A percentile compares a stretch with the other conserved stretches of the same genome.
Conservation (phyloP, 2,113 vertebrate genomes). For the Sander lucioperca region DNA sequence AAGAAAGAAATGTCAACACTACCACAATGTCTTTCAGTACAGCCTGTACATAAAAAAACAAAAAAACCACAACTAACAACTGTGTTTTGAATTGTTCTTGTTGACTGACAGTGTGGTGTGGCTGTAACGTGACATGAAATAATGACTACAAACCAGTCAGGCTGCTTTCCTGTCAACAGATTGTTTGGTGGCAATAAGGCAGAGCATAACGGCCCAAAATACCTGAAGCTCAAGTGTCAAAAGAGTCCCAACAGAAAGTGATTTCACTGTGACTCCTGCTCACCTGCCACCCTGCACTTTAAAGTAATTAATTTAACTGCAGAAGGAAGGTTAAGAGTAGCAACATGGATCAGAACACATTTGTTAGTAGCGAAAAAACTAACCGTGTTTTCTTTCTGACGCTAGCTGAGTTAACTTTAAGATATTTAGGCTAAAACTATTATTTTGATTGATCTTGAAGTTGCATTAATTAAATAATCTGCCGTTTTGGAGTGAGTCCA, state of each 20-base stretch:
- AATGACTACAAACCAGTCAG: conserved; percentile 70
- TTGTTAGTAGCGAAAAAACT: neutral
- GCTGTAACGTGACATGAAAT: conserved; percentile 23
- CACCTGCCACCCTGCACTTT: neutral
- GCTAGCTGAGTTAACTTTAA: neutral
- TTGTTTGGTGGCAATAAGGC: neutral
- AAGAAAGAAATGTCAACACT: neutral
- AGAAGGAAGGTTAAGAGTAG: no score
- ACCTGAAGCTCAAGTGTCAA: neutral
- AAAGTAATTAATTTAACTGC: neutral
- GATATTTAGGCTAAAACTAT: neutral
- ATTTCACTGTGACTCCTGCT: neutral
- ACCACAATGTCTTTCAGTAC: neutral
- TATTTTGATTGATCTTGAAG: neutral
- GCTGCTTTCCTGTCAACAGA: conserved; percentile 56
- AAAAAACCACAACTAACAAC: neutral
- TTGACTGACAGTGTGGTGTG: neutral
- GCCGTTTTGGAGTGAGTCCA: neutral
- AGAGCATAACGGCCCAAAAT: neutral
- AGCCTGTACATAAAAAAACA: neutral
- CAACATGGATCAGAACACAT: no score
- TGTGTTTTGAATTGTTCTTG: neutral
- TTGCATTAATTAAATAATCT: neutral
- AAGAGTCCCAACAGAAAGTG: neutral
- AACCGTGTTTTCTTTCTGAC: neutral